phyloP scores from a whole-genome alignment of 2,888 invertebrate species.

The Brachycybe producta region DNA sequence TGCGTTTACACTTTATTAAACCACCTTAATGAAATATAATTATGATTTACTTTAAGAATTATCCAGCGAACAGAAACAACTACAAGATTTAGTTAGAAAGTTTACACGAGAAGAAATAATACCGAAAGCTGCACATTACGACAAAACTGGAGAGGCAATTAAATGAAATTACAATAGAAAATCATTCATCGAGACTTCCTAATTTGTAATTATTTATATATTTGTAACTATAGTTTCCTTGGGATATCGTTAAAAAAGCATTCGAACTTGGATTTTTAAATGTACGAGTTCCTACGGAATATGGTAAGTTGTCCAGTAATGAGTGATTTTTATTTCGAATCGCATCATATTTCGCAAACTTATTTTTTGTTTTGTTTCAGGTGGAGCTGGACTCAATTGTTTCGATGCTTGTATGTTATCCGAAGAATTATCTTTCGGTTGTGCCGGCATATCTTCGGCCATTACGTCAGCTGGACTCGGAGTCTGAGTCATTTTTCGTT shows the following conservation, averaged over 20 bases:
- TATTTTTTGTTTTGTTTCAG: constrained; percentile 36
- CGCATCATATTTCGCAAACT: not conserved
- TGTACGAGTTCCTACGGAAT: constrained; percentile 54
- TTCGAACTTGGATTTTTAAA: constrained; percentile 79
- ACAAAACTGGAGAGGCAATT: constrained; percentile 60
- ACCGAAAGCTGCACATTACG: constrained; percentile 76
- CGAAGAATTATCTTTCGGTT: constrained; percentile 84
- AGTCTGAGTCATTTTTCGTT: constrained; percentile 33
- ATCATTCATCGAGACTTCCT: not conserved
- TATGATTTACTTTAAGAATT: no score
- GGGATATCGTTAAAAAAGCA: constrained; percentile 83
- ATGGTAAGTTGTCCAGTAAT: no score
- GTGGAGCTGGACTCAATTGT: constrained; percentile 60
- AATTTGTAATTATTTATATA: not conserved
- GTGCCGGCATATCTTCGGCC: constrained; percentile 82
- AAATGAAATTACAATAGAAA: not conserved
- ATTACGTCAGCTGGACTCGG: constrained; percentile 76
- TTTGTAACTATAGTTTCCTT: constrained; percentile 50
- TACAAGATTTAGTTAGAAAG: constrained; percentile 70
- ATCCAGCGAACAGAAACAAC: constrained; percentile 58
- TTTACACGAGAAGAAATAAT: constrained; percentile 85
- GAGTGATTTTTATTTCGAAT: not conserved
- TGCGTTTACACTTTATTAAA: no score
- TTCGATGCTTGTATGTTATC: constrained; percentile 68
- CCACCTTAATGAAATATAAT: no score